Conservation (phyloP, 2,797 vertebrate genomes). For the Coendou prehensilis region DNA sequence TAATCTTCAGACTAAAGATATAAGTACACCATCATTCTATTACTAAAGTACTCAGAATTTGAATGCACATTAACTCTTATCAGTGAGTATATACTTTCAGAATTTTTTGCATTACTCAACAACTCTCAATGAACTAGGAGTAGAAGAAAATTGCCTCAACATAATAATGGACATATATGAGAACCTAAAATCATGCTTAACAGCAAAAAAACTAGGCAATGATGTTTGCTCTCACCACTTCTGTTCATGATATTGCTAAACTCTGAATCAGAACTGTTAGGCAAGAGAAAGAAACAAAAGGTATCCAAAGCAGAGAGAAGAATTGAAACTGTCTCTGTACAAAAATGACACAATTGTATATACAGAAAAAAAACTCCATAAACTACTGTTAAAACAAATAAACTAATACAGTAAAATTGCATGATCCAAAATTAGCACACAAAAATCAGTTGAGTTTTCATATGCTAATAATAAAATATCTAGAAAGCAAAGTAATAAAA, state of each 20-base stretch:
- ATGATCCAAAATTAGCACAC: background rate
- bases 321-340: background rate
- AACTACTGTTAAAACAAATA: background rate
- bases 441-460: background rate
- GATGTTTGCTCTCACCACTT: background rate
- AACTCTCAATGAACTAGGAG: background rate
- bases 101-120: background rate
- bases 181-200: background rate
- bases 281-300: background rate
- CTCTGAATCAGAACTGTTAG: background rate
- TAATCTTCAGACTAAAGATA: background rate
- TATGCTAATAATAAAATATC: background rate
- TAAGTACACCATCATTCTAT: background rate
- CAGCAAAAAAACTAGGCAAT: background rate
- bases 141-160: background rate
- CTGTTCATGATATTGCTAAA: background rate
- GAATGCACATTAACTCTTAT: background rate
- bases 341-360: background rate
- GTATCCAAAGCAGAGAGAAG: background rate
- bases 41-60: background rate
- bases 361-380: background rate
- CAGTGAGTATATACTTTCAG: background rate
- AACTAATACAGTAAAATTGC: background rate
- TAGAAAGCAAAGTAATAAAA: background rate
- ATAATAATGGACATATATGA: background rate